Base-by-base conservation (phyloP, 2,888 invertebrate genomes). In the Catocala nupta region DNA sequence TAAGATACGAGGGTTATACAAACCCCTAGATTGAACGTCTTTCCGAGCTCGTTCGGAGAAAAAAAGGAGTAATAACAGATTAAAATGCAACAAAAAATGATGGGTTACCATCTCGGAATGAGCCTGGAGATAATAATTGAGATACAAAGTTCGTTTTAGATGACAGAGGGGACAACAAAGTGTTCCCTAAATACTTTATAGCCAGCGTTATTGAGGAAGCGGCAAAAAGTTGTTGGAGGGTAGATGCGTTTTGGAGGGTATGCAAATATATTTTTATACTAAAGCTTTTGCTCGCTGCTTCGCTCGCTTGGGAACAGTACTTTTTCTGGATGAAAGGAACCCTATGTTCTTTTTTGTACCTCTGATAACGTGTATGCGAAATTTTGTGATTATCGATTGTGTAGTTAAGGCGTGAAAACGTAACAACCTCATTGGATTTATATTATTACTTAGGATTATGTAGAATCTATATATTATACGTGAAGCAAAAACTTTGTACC, bases 71-170 rank as follows among this genome's bases (percentile, higher is more conserved):
- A 63, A 69, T 60, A 57, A 58, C 13, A 62, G 52, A 59, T 58
- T 48, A 60, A 70, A 73, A 70, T 60, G 36, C 58, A 53, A 56
- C 7, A 65, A 72, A 70, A 73, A 59, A 67, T 44, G 16, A 49
- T 51, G 50, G 9, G 13, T 48, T 47, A 33, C 55, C 59, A 36
- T 34, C 50, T 43, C 33, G 12, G 56, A 70, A 64, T 60, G 50
- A 65, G 63, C 48, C 49, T 45, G 34, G 39, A 36, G 53, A 61
- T 74, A 45, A 58, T 61, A 60, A 73, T 64, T 52, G 58, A 57
- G 51, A 56, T 25, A 57, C 50, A 71, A 73, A 55, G 51, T 58
- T 62, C 54, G 36, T 68, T 64, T 66, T 49, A 11, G 10, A 70
- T 43, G 56, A 63, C 47, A 65, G 64, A 71, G 77, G 75, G 64